These are phyloP conservation scores for Pteropus rufus DNA, from an alignment of 2,797 vertebrate species.

Conservation along the genomic window DNA sequence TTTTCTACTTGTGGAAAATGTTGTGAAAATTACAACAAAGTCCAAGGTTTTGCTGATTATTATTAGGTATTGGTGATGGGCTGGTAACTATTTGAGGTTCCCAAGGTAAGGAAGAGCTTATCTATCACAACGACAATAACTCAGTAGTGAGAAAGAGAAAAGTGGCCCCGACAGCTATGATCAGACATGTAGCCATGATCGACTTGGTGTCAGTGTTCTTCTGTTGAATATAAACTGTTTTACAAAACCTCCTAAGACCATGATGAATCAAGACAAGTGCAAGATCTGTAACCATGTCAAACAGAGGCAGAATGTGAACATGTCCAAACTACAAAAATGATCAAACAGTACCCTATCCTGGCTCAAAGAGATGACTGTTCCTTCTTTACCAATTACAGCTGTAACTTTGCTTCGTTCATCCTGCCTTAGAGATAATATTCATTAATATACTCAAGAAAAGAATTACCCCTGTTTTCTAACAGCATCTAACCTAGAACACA, in stretches of 20 bases:
- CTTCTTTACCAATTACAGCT: not conserved
- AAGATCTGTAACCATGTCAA: not conserved
- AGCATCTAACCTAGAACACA: not conserved
- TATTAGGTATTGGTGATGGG: not conserved
- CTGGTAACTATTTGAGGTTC: not conserved
- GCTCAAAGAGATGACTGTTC: not conserved
- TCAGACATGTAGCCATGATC: not conserved
- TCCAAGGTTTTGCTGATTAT: not conserved
- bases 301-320: not conserved
- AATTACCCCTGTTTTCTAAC: not conserved
- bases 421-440: not conserved
- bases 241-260: not conserved
- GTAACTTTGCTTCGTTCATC: not conserved
- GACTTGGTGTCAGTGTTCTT: not conserved
- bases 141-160: not conserved
- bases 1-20: not conserved
- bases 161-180: not conserved
- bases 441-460: not conserved
- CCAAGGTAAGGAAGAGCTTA: not conserved
- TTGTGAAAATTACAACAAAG: not conserved
- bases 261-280: not conserved
- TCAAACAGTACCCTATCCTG: not conserved
- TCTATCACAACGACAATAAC: not conserved
- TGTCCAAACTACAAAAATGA: not conserved
- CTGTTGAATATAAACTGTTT: not conserved